Conservation (phyloP, 2,888 invertebrate species). For the Cryptus viduatorius region DNA sequence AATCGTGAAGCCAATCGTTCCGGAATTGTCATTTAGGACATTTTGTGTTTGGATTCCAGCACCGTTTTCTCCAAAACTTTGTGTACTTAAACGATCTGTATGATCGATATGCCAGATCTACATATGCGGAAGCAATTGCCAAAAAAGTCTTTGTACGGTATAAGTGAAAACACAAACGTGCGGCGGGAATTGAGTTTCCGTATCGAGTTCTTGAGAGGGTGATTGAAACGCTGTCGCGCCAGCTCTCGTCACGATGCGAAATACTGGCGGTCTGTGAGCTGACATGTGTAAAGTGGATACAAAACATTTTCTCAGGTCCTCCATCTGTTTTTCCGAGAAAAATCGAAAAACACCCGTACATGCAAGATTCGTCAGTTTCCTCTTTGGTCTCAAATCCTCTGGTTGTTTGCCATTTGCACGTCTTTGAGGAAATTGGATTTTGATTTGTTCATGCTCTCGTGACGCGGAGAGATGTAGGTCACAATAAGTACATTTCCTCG, state of each 20-base stretch:
- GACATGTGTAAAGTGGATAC: conserved; percentile 26
- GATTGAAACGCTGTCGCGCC: not conserved
- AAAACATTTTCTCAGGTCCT: conserved; percentile 18
- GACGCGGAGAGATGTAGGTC: conserved; percentile 41
- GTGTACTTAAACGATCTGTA: not conserved
- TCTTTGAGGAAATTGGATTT: conserved; percentile 49
- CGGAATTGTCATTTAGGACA: too few species aligned
- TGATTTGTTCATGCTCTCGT: not conserved
- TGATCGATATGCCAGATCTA: not conserved
- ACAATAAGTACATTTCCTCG: conserved; percentile 23
- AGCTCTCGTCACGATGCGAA: not conserved
- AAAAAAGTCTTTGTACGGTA: not conserved
- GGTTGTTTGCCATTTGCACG: conserved; percentile 23
- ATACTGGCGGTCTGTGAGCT: conserved; percentile 10
- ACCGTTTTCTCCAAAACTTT: too few species aligned
- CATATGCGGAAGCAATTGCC: not conserved
- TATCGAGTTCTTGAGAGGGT: conserved; percentile 5
- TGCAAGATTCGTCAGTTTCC: conserved; percentile 26
- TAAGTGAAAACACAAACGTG: not conserved
- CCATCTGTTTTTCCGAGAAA: not conserved
- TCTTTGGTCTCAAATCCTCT: conserved; percentile 8
- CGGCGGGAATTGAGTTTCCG: not conserved
- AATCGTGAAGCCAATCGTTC: too few species aligned
- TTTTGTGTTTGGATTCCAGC: too few species aligned
- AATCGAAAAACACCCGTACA: conserved; percentile 16